Conservation (phyloP, 53 echinoderm and acorn worm genomes). For the Patiria pectinifera region DNA sequence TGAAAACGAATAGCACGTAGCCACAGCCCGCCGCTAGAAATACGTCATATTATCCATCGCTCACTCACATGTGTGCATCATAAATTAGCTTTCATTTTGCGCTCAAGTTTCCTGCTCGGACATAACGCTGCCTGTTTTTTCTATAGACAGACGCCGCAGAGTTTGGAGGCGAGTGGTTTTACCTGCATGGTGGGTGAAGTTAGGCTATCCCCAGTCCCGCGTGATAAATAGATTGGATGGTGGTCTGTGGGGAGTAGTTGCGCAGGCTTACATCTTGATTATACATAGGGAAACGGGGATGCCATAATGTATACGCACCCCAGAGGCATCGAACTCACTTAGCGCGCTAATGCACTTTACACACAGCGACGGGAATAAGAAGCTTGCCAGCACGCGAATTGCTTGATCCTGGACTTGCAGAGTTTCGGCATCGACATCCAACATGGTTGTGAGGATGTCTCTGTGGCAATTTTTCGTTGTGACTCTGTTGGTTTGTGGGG, state of each 20-base stretch:
- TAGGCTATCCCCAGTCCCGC: not conserved
- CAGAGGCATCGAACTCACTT: slow-evolving; percentile 20
- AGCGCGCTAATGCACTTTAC: slow-evolving; percentile 9
- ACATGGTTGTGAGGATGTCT: slow-evolving; percentile 20
- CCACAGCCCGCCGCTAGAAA: not conserved
- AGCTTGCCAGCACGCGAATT: not conserved
- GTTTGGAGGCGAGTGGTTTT: not conserved
- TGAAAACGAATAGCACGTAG: not conserved
- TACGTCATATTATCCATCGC: not conserved
- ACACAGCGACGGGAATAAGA: not conserved
- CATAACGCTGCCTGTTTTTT: not conserved
- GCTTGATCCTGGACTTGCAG: slow-evolving; percentile 1
- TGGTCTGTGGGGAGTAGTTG: not conserved
- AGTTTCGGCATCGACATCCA: not conserved
- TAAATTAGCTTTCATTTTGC: slow-evolving; percentile 34
- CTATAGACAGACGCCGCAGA: not conserved
- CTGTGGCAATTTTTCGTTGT: slow-evolving; percentile 6
- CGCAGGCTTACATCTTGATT: not conserved
- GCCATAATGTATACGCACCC: not conserved
- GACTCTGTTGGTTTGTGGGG: not conserved
- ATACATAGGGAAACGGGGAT: not conserved
- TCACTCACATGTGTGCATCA: not conserved
- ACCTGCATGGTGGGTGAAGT: slow-evolving; percentile 4
- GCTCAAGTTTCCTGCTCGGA: slow-evolving; percentile 10
- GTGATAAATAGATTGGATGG: slow-evolving; percentile 34